These are phyloP conservation scores for Drosophila ogumai DNA, from an alignment of 1,140 invertebrate species.

Conservation along the genomic window DNA sequence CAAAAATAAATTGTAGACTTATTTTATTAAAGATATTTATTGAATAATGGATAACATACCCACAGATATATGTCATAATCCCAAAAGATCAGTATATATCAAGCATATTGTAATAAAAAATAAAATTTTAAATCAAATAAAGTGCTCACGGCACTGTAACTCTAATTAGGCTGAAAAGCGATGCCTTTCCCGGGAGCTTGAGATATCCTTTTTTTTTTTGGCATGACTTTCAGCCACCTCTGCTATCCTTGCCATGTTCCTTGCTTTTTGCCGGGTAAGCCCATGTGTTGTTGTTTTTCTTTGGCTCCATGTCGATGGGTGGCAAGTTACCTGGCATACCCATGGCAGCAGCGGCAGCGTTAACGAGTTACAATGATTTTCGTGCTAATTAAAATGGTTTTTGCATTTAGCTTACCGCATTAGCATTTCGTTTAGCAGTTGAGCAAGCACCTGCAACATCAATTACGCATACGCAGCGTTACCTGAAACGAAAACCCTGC, in stretches of 20 bases:
- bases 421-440: slow-evolving; percentile 80
- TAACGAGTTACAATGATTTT: slow-evolving; percentile 84
- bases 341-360: slow-evolving; percentile 39
- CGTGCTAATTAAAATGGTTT: slow-evolving; percentile 84
- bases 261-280: slow-evolving; percentile 25
- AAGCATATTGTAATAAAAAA: not conserved
- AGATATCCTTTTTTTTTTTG: not conserved
- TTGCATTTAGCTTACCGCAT: slow-evolving; percentile 82
- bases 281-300: slow-evolving; percentile 40
- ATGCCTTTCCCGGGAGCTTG: not conserved
- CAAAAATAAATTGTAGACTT: too few relatives aligned
- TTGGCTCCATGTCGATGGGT: slow-evolving; percentile 39
- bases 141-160: not conserved
- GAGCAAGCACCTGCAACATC: slow-evolving; percentile 75
- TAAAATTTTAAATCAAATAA: not conserved
- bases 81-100: not conserved
- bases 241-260: slow-evolving; percentile 22
- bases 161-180: not conserved
- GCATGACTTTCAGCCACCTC: slow-evolving; percentile 9
- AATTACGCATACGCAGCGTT: slow-evolving; percentile 79
- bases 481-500: slow-evolving; percentile 53
- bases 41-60: too few relatives aligned
- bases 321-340: slow-evolving; percentile 16
- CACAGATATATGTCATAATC: too few relatives aligned
- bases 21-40: too few relatives aligned